Evolutionary conservation across 2,113 vertebrate genomes (phyloP).

Genomic region (Beaufortia kweichowensis): DNA sequence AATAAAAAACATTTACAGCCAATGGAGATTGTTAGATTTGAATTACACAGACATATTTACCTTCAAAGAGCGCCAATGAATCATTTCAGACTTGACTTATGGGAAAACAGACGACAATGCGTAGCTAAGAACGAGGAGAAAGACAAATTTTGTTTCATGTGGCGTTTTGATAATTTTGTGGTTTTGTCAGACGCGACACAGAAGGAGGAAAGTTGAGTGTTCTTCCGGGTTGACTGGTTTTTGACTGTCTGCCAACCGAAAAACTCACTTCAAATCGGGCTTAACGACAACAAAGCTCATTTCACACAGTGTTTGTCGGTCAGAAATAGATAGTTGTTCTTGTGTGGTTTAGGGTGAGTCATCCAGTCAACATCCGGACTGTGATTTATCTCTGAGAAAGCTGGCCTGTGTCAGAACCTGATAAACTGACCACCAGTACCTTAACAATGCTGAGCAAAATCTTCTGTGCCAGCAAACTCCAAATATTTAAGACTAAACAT

Average conservation of each 20-base stretch:
- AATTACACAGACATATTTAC: conserved; percentile 46
- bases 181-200: conserved; percentile 7
- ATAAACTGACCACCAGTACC: neutral
- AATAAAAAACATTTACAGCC: conserved; percentile 55
- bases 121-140: neutral
- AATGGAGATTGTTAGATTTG: conserved; percentile 48
- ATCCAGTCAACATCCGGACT: conserved; percentile 47
- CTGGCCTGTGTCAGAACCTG: conserved; percentile 37
- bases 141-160: conserved; percentile 29
- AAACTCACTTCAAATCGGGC: conserved; percentile 2
- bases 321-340: conserved; percentile 68
- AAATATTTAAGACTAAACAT: conserved; percentile 22
- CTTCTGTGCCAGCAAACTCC: neutral
- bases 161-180: conserved; percentile 29
- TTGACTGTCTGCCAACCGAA: neutral
- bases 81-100: conserved; percentile 67
- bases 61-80: conserved; percentile 61
- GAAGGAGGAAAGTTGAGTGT: conserved; percentile 6
- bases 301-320: conserved; percentile 47
- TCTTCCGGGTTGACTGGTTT: conserved; percentile 13
- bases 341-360: conserved; percentile 55
- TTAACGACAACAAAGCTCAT: conserved; percentile 1
- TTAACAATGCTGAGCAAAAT: conserved; percentile 5
- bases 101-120: conserved; percentile 56
- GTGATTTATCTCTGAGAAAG: conserved; percentile 38